phyloP scores from a whole-genome alignment of 2,888 invertebrate species.

The Melinopterus prodromus region DNA sequence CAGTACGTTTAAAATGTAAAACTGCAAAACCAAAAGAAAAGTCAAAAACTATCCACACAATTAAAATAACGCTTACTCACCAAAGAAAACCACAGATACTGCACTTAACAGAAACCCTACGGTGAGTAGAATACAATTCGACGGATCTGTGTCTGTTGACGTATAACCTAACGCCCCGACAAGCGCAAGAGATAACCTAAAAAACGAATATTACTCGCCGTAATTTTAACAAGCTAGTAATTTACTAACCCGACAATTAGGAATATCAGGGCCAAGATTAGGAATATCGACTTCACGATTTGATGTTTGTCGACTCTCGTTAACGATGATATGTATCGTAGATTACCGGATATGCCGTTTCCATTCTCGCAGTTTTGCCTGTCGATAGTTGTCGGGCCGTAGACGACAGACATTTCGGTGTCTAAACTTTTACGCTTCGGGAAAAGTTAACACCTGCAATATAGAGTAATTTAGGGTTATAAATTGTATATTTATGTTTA shows the following conservation, averaged over 20 bases:
- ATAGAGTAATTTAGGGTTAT: conserved; percentile 9
- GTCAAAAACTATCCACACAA: background rate
- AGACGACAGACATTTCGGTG: conserved; percentile 35
- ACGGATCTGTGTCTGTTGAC: conserved; percentile 22
- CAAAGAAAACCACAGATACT: conserved; percentile 27
- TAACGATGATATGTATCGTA: conserved; percentile 34
- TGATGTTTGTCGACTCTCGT: conserved; percentile 33
- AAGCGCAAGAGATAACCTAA: conserved; percentile 28
- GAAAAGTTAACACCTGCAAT: conserved; percentile 25
- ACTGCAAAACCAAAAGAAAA: conserved; percentile 48
- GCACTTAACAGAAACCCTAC: conserved; percentile 29
- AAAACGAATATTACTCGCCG: conserved; percentile 7
- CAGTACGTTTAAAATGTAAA: conserved; percentile 52
- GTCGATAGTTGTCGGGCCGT: conserved; percentile 38
- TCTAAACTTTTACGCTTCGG: conserved; percentile 10
- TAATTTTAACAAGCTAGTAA: background rate
- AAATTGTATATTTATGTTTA: background rate
- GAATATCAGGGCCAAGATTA: conserved; percentile 32
- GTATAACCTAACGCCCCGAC: conserved; percentile 30
- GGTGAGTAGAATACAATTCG: conserved; percentile 31
- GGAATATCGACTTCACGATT: conserved; percentile 28
- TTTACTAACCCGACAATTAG: conserved; percentile 34
- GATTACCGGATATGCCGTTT: conserved; percentile 34
- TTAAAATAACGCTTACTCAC: conserved; percentile 20
- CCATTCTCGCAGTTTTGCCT: conserved; percentile 35